Percentiles rank a stretch among this genome's conserved stretches.
phyloP scores from a whole-genome alignment of 2,113 vertebrate genomes.

The Mastomys natalensis region DNA sequence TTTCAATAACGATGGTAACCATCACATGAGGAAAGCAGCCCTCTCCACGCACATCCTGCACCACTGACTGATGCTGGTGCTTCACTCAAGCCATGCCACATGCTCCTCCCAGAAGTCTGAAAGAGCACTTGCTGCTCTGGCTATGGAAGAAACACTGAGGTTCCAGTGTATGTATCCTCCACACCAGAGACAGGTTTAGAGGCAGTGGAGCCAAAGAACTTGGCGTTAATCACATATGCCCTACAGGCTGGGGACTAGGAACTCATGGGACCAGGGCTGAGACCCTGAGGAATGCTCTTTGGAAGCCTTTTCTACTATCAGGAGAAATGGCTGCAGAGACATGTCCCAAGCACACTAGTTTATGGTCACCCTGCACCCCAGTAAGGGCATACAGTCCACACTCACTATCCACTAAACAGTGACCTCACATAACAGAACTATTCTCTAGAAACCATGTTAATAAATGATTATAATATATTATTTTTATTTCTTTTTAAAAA shows the following conservation, averaged over 20 bases:
- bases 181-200: no score
- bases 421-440: not conserved
- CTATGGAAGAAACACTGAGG: not conserved
- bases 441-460: not conserved
- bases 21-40: no score
- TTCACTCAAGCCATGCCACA: accelerated
- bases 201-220: not conserved
- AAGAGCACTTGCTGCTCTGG: not conserved
- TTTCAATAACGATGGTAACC: accelerated
- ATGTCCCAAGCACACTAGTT: not conserved
- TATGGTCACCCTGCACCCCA: not conserved
- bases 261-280: not conserved
- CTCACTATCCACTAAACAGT: not conserved
- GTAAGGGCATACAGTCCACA: not conserved
- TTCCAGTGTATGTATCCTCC: not conserved
- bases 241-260: not conserved
- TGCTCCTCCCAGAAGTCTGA: not conserved
- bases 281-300: not conserved
- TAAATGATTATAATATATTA: not conserved
- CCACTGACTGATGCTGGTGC: not conserved
- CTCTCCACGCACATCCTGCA: no score
- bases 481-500: no score
- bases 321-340: not conserved
- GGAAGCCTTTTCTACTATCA: not conserved
- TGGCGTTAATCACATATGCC: not conserved